Base-by-base conservation (phyloP, 2,888 invertebrate species). In the Pristionchus maxplancki region DNA sequence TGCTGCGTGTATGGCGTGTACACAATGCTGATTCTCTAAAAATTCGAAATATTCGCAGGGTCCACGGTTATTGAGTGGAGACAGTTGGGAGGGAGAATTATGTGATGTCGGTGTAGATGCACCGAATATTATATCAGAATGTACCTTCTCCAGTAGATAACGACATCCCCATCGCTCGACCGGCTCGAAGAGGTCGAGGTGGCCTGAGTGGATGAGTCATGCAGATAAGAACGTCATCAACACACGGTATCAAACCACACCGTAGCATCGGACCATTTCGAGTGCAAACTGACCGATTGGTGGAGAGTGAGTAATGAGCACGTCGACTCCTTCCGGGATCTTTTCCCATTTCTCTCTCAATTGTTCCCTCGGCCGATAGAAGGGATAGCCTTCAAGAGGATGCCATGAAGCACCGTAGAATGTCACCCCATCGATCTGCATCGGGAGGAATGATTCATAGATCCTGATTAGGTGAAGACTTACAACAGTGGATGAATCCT, bases 291-390 rank as follows among this genome's bases (percentile, higher is more conserved):
- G 15, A 3, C 97, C 97, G 93, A 92, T 58, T 88, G 97, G 97
- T n/a, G 97, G 97, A 0, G 97, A 96, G 95, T 97, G 97, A 0
- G 97, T 97, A 74, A 97, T 95, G 24, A 97, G 95, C 88, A 97
- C 96, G 95, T 97, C 97, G 9, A 96, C 96, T 91, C 96, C 96
- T 0, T 95, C 95, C 0, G 97, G 97, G 90, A 97, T 97, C 92
- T 96, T 95, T 93, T 97, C 96, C 97, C 97, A 97, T 95, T 97
- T 97, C n/a, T 96, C 96, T 82, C 97, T 97, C 97, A 97, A 97
- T 92, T 96, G 96, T 93, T 87, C 89, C 5, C 40, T 83, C 20
- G 89, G 89, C 11, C 92, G 85, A 67, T 91, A 92, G 90, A 94
- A 94, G 11, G 93, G 91, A 89, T 90, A 93, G 4, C 93, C 92